Evolutionary conservation across 2,888 invertebrate genomes (phyloP).

Genomic region (Mayetiola destructor): DNA sequence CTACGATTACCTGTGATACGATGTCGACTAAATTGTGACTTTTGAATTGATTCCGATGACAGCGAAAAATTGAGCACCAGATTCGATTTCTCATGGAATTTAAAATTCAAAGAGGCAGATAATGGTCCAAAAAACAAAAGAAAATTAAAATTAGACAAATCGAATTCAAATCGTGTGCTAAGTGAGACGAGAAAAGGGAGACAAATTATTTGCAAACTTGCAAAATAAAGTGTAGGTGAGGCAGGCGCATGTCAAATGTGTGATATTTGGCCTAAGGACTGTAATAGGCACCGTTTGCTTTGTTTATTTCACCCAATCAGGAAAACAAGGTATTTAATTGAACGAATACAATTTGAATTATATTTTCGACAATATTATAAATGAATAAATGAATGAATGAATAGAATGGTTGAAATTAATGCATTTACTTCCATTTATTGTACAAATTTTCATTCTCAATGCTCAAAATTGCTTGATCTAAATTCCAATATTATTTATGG

Average conservation of each 20-base stretch:
- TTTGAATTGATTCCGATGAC: no score
- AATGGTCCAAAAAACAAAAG: neutral
- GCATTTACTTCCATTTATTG: no score
- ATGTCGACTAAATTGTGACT: no score
- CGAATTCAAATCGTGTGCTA: neutral
- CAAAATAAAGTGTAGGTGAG: no score
- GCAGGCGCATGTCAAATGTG: neutral
- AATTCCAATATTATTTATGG: conserved; percentile 6
- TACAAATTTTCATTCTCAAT: neutral
- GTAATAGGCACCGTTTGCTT: neutral
- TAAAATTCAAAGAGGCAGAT: neutral
- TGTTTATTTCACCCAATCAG: neutral
- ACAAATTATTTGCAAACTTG: neutral
- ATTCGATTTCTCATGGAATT: no score
- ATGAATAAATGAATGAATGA: conserved; percentile 1
- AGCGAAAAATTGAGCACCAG: no score
- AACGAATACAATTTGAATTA: neutral
- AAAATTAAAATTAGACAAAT: no score
- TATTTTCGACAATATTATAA: conserved; percentile 5
- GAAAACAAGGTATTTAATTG: neutral
- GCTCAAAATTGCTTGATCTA: neutral
- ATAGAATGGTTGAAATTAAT: no score
- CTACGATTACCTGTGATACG: no score
- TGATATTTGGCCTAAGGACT: neutral
- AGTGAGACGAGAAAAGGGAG: neutral